Conservation (phyloP, 2,797 vertebrate species). For the Malacoctenus gilli region DNA sequence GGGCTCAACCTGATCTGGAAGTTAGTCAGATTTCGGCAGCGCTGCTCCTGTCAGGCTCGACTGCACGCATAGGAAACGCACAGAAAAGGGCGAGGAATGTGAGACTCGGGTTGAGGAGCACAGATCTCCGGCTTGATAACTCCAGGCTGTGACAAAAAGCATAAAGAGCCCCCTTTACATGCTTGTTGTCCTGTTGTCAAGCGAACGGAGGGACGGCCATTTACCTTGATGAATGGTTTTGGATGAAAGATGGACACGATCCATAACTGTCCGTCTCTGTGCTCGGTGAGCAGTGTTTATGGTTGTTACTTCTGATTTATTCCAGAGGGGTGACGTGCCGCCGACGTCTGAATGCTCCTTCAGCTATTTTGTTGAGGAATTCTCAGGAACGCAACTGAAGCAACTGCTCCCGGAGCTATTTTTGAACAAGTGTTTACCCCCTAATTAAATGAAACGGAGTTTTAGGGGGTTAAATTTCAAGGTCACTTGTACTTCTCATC, state of each 20-base stretch:
- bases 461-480: no score
- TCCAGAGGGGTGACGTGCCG: background rate
- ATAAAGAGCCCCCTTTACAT: slow-evolving; percentile 72
- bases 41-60: slow-evolving; percentile 76
- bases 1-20: slow-evolving; percentile 80
- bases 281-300: slow-evolving; percentile 15
- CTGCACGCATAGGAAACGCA: slow-evolving; percentile 78
- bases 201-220: slow-evolving; percentile 32
- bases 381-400: no score
- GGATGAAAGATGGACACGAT: slow-evolving; percentile 28
- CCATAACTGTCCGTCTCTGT: slow-evolving; percentile 14
- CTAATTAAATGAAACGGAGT: no score
- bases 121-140: slow-evolving; percentile 75
- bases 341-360: slow-evolving; percentile 1
- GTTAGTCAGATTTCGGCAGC: slow-evolving; percentile 79
- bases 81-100: slow-evolving; percentile 78
- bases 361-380: no score
- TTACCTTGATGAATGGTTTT: slow-evolving; percentile 36
- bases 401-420: no score
- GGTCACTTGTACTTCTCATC: no score
- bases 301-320: slow-evolving; percentile 20
- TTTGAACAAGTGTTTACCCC: no score
- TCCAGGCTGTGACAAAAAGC: slow-evolving; percentile 74
- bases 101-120: slow-evolving; percentile 74
- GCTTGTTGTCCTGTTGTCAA: slow-evolving; percentile 68